Base-by-base conservation (phyloP, 1,140 invertebrate genomes). In the Zaprionus capensis region DNA sequence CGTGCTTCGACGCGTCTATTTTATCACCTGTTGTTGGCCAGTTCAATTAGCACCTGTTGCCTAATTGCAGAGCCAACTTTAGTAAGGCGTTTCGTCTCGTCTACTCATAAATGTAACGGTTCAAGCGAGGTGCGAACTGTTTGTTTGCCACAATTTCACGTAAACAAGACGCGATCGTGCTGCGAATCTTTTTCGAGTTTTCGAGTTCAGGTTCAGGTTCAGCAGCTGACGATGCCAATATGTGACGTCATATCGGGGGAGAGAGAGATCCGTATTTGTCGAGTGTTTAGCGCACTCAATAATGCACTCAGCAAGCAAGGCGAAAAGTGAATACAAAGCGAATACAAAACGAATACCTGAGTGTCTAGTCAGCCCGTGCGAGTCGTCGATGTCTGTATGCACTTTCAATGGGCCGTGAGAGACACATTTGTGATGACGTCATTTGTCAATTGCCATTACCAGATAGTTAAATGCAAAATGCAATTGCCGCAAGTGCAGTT, bases 401-500 rank as follows among this genome's bases (percentile, higher is more conserved):
- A 66, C 22, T 63, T 75, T 73, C 81, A 83, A 65, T 73, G 65
- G 71, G 67, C 57, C 65, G 28, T 77, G 78, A 74, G 71, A 36
- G 44, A 34, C 22, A 59, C 38, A 26, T 5, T 5, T 9, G 14
- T 22, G 34, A 64, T 86, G 83, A 87, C 84, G 83, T 88, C 83
- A 87, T 88, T 86, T 75, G 84, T 87, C 83, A 87, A 83, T 68
- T 66, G 72, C 87, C 76, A 68, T 71, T 71, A 46, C 22, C 14
- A 56, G 62, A 71, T 82, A 64, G 79, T 68, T 65, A 67, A 82
- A 58, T 85, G 79, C 71, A 86, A 67, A 82, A 55, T 85, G 79
- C 79, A 82, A 79, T 76, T 82, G 28, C 61, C 59, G 63, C 68
- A 64, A 53, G 38, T 72, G 75, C 78, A 31, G 28, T 84, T 68